These are phyloP conservation scores for Triplophysa dalaica DNA, from an alignment of 2,113 vertebrate species.

Conservation along the genomic window DNA sequence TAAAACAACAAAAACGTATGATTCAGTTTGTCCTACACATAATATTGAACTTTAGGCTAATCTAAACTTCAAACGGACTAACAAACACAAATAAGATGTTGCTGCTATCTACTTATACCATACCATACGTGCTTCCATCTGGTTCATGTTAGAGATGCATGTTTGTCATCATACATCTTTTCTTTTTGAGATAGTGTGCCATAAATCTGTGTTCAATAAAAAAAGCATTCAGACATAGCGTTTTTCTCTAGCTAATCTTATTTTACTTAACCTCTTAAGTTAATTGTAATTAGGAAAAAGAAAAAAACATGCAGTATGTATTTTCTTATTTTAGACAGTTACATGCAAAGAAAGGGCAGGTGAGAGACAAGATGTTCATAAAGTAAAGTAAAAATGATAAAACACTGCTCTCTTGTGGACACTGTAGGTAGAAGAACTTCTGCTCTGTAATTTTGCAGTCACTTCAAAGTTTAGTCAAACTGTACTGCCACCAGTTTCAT, in stretches of 20 bases:
- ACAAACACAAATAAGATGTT: neutral
- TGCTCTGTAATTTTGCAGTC: neutral
- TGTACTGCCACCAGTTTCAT: neutral
- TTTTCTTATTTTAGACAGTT: neutral
- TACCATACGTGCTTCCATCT: neutral
- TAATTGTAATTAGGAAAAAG: neutral
- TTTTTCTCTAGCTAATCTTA: neutral
- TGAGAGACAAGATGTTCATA: neutral
- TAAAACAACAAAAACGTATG: no score
- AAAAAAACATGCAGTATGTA: neutral
- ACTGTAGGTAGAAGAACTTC: neutral
- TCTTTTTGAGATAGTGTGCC: neutral
- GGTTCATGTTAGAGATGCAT: neutral
- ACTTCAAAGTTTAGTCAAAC: neutral
- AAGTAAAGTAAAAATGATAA: slow-evolving; percentile 2
- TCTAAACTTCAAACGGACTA: neutral
- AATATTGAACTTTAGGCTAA: neutral
- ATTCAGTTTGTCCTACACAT: no score
- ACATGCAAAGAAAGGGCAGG: neutral
- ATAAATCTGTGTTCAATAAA: neutral
- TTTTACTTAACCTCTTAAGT: neutral
- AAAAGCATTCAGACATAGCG: neutral
- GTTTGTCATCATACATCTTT: neutral
- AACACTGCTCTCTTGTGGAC: slow-evolving; percentile 46
- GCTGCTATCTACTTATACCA: neutral